A percentile compares a stretch with the other conserved stretches of the same genome.
Evolutionary conservation across 2,797 vertebrate species (phyloP).

Genomic region (Scomberomorus guttatus): DNA sequence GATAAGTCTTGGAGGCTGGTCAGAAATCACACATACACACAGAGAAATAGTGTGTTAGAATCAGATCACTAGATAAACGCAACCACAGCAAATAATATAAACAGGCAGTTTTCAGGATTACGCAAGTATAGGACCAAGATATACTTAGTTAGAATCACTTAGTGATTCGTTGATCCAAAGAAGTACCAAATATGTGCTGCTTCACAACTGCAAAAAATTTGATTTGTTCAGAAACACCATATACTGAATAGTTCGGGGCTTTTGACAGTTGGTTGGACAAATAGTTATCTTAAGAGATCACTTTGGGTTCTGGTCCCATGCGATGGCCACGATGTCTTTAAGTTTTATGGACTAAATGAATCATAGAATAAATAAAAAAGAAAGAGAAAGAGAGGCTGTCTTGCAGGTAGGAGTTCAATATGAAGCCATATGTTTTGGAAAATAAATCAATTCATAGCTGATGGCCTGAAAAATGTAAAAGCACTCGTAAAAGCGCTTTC

Average conservation of each 20-base stretch:
- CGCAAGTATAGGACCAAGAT: not conserved
- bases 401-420: not conserved
- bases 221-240: not conserved
- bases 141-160: not conserved
- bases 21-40: constrained; percentile 7
- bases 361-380: not conserved
- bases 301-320: not conserved
- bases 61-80: not conserved
- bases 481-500: not conserved
- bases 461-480: not conserved
- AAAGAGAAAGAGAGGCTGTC: not conserved
- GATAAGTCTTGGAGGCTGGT: constrained; percentile 97
- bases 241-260: not conserved
- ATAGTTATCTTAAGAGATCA: not conserved
- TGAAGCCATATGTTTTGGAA: not conserved
- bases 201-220: not conserved
- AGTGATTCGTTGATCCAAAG: not conserved
- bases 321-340: not conserved
- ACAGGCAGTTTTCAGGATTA: not conserved
- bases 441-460: not conserved
- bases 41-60: not conserved
- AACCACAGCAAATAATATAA: not conserved
- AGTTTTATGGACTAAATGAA: not conserved
- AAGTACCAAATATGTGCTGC: not conserved
- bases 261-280: constrained; percentile 1